Base-by-base conservation (phyloP, 1,140 invertebrate species). In the Apis cerana region DNA sequence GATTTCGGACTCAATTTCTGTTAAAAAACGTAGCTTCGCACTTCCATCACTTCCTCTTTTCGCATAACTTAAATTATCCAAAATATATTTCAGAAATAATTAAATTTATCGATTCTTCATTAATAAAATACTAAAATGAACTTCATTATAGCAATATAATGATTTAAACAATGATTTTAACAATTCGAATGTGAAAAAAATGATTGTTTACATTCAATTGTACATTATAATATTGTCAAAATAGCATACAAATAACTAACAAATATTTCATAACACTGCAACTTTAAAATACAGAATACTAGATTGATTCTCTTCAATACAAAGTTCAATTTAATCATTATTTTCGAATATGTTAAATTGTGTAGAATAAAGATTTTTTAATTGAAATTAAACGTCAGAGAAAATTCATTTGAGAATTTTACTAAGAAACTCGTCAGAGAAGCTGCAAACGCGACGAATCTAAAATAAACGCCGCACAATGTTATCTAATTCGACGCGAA, bases 401-500 rank as follows among this genome's bases (percentile, higher is more conserved):
- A 33, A 65, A 23, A 50, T 33, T n/a, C n/a, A 48, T 58, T 64
- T 52, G 54, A 50, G 19, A 11, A 50, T 27, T 33, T 67, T 67
- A 71, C 43, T 65, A 69, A 64, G 67, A 68, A 70, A 59, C 10
- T 19, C 17, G 56, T 33, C 19, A 50, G 27, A 56, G 75, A 65
- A 64, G 67, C 15, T 61, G 72, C 75, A 33, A 43, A 75, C 54
- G 67, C 54, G 76, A 76, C 77, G 83, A 68, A 87, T 87, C 85
- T 83, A 83, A 83, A 87, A 88, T 87, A 87, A 87, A 87, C 75
- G 80, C 59, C 54, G 85, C 65, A 68, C 77, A 84, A 75, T 64
- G 84, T 89, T 90, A 90, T 90, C 89, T 90, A 89, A 90, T 90
- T 87, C 80, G 59, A 72, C 74, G 80, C 82, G 79, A 88, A 89